Evolutionary conservation across 2,888 invertebrate species (phyloP).

Genomic region (Tipula confusa): DNA sequence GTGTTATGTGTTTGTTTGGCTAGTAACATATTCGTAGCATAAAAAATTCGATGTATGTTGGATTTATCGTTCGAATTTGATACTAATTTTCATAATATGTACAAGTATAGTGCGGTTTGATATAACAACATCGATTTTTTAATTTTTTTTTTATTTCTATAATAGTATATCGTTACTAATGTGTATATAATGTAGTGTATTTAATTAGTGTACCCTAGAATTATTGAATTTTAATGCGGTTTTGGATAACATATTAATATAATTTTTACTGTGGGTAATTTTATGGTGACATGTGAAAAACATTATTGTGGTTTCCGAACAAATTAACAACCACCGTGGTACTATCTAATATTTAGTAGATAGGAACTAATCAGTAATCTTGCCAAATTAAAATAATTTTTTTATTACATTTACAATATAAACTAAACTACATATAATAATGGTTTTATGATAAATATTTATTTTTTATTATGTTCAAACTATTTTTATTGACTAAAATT

Average conservation of each 20-base stretch:
- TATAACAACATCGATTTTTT: not conserved
- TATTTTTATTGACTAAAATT: not conserved
- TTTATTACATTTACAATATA: not conserved
- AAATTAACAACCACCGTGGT: not conserved
- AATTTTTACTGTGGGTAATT: not conserved
- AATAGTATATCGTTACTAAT: not conserved
- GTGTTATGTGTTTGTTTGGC: not conserved
- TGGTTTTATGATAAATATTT: not conserved
- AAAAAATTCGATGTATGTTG: not conserved
- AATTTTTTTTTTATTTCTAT: not conserved
- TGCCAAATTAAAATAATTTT: not conserved
- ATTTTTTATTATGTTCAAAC: not conserved
- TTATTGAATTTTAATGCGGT: not conserved
- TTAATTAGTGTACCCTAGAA: not conserved
- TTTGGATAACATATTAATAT: not conserved
- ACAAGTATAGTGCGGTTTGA: not conserved
- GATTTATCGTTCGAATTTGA: not conserved
- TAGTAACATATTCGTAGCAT: not conserved
- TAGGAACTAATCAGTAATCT: not conserved
- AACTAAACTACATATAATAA: not conserved
- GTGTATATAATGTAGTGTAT: not conserved
- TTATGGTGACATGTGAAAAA: not conserved
- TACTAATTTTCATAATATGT: not conserved
- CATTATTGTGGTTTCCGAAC: not conserved
- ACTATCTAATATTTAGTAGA: not conserved